phyloP scores from a whole-genome alignment of 2,113 vertebrate species.

The Melanerpes aurifrons region DNA sequence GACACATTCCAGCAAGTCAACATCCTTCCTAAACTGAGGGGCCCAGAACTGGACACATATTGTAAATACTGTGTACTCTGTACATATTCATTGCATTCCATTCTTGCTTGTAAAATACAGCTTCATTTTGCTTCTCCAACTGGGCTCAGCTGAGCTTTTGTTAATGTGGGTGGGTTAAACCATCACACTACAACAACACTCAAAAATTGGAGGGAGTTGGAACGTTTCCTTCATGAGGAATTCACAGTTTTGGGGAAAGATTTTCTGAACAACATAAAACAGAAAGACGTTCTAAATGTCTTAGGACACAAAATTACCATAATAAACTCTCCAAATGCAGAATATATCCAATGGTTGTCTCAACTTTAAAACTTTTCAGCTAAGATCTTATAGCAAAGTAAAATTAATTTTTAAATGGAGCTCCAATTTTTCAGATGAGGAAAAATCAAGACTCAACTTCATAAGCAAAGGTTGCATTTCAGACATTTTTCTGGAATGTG shows the following conservation, averaged over 20 bases:
- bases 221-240: background rate
- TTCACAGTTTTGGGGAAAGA: slow-evolving; percentile 10
- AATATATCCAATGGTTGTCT: background rate
- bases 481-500: background rate
- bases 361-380: background rate
- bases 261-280: background rate
- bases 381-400: background rate
- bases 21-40: too few species aligned
- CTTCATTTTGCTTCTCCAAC: too few species aligned
- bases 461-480: background rate
- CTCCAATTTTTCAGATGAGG: background rate
- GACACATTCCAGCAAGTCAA: too few species aligned
- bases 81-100: too few species aligned
- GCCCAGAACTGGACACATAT: too few species aligned
- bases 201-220: background rate
- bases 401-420: background rate
- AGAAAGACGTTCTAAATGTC: background rate
- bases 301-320: background rate
- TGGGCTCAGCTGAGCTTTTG: too few species aligned
- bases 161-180: too few species aligned
- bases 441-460: background rate
- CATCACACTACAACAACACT: background rate
- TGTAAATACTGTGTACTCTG: too few species aligned
- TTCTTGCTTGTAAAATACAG: too few species aligned
- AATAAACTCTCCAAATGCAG: background rate